Conservation (phyloP, 1,140 invertebrate genomes). For the Papilio dardanus region DNA sequence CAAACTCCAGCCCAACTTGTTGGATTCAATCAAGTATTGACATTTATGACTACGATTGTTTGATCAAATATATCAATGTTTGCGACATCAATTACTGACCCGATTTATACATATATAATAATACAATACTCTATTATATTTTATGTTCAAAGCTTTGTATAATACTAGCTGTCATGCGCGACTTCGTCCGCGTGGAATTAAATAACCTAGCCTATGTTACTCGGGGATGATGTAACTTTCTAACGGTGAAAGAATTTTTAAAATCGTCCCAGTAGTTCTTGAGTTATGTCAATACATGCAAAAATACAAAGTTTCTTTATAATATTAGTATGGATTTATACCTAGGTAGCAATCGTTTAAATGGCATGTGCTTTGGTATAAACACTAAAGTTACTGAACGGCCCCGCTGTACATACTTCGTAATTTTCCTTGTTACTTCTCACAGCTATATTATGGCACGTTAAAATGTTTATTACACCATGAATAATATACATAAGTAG, state of each 20-base stretch:
- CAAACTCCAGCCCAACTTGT: too few species aligned
- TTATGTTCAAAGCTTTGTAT: too few species aligned
- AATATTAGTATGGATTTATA: too few species aligned
- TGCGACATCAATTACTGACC: slow-evolving; percentile 39
- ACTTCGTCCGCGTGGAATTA: too few species aligned
- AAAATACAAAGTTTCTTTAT: too few species aligned
- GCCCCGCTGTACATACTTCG: neutral
- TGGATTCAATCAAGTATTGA: too few species aligned
- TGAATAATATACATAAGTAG: neutral
- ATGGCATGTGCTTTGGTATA: neutral
- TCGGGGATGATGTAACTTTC: too few species aligned
- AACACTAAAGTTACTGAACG: neutral
- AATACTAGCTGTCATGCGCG: too few species aligned
- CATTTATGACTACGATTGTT: slow-evolving; percentile 42
- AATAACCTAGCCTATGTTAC: neutral
- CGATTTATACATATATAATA: too few species aligned
- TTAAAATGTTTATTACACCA: neutral
- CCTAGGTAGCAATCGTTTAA: too few species aligned
- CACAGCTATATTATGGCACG: neutral
- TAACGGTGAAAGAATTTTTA: too few species aligned
- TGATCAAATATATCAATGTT: slow-evolving; percentile 49
- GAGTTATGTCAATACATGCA: neutral
- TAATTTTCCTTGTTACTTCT: neutral
- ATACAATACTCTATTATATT: neutral
- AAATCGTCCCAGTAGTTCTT: too few species aligned